phyloP scores from a whole-genome alignment of 2,888 invertebrate genomes.

The Nemurella pictetii region DNA sequence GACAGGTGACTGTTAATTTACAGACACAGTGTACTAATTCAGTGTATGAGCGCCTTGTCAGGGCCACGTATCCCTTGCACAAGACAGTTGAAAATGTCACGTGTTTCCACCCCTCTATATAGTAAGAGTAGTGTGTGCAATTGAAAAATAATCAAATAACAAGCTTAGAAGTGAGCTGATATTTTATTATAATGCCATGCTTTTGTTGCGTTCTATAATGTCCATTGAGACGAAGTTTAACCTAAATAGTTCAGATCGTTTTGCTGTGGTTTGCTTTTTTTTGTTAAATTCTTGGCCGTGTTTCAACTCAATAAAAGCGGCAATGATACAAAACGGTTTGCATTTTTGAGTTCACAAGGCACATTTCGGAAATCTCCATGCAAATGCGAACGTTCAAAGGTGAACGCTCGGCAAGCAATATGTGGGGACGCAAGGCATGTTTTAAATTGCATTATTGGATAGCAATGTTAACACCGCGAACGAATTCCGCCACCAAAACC shows the following conservation, averaged over 20 bases:
- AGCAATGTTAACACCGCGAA: background rate
- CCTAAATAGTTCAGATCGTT: background rate
- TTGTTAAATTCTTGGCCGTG: background rate
- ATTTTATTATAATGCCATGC: background rate
- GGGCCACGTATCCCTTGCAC: background rate
- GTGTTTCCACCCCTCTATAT: background rate
- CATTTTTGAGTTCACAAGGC: background rate
- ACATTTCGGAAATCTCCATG: background rate
- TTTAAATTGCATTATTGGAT: background rate
- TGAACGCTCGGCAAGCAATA: background rate
- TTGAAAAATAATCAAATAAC: background rate
- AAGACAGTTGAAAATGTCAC: background rate
- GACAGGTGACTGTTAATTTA: constrained; percentile 52
- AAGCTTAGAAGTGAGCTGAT: background rate
- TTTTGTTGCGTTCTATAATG: background rate
- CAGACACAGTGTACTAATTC: constrained; percentile 51
- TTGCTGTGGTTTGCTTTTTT: no score
- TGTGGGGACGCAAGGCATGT: background rate
- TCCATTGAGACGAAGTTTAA: background rate
- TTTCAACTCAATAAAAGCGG: background rate
- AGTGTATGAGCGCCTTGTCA: constrained; percentile 40
- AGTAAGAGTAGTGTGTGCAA: background rate
- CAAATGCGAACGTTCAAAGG: background rate
- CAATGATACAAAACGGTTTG: background rate
- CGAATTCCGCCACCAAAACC: background rate